Conservation (phyloP, 2,888 invertebrate genomes). For the Pyrrhia umbra region DNA sequence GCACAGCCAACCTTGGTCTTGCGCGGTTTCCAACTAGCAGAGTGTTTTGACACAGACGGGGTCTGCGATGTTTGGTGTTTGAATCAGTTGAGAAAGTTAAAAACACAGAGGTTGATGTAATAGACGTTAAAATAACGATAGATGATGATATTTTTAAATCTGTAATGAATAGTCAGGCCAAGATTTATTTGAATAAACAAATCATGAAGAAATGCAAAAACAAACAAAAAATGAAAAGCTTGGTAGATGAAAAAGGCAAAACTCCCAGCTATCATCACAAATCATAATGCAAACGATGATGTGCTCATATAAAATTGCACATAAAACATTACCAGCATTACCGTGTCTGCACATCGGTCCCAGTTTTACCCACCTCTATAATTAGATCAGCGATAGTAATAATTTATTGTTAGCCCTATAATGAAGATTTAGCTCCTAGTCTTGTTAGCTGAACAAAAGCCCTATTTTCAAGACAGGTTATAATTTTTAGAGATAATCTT, state of each 20-base stretch:
- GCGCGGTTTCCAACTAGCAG: constrained; percentile 63
- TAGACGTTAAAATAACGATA: too few species aligned
- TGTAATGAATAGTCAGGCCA: too few species aligned
- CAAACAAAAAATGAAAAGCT: not conserved
- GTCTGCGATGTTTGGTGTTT: constrained; percentile 4
- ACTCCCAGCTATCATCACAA: constrained; percentile 13
- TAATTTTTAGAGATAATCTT: constrained; percentile 83
- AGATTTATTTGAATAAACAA: too few species aligned
- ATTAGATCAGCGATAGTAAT: constrained; percentile 83
- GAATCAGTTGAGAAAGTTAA: constrained; percentile 6
- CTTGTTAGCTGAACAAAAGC: constrained; percentile 76
- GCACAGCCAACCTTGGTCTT: constrained; percentile 67
- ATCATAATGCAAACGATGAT: constrained; percentile 7
- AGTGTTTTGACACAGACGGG: constrained; percentile 52
- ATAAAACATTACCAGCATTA: constrained; percentile 26
- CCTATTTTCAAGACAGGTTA: constrained; percentile 74
- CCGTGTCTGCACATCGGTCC: constrained; percentile 7
- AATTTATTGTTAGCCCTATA: constrained; percentile 80
- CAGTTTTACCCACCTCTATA: constrained; percentile 67
- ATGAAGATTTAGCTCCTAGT: constrained; percentile 86
- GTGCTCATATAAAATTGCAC: constrained; percentile 27
- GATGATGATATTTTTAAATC: too few species aligned
- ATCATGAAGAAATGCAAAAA: not conserved
- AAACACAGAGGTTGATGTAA: constrained; percentile 2
- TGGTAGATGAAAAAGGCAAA: not conserved